These are phyloP conservation scores for Cirrhinus mrigala DNA, from an alignment of 2,797 vertebrate genomes.

Conservation along the genomic window DNA sequence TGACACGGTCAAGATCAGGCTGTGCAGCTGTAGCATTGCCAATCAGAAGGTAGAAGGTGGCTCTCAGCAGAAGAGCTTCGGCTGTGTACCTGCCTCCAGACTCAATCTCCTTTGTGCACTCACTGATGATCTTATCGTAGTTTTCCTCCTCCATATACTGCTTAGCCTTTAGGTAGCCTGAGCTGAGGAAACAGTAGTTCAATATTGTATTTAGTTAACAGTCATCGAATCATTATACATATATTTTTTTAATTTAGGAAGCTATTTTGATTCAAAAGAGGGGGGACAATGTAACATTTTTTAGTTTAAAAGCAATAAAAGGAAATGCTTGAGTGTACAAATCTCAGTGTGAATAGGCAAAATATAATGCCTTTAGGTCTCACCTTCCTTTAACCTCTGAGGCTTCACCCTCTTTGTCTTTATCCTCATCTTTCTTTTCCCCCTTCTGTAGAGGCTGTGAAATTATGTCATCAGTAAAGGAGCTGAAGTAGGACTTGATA, in stretches of 20 bases:
- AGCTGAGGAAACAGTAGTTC: slow-evolving; percentile 75
- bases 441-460: slow-evolving; percentile 95
- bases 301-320: not conserved
- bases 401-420: slow-evolving; percentile 97
- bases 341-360: not conserved
- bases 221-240: not conserved
- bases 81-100: slow-evolving; percentile 89
- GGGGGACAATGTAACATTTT: not conserved
- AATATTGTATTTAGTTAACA: not conserved
- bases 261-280: not conserved
- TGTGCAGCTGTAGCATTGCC: slow-evolving; percentile 93
- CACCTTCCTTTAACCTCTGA: slow-evolving; percentile 93
- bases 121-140: slow-evolving; percentile 99
- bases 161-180: slow-evolving; percentile 96
- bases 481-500: slow-evolving; percentile 99
- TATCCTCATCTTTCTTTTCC: slow-evolving; percentile 98
- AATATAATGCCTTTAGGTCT: slow-evolving; percentile 41
- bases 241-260: not conserved
- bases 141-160: slow-evolving; percentile 99
- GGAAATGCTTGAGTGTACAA: not conserved
- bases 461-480: slow-evolving; percentile 98
- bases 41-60: slow-evolving; percentile 98
- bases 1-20: slow-evolving; percentile 94
- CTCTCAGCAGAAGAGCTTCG: slow-evolving; percentile 93
- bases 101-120: slow-evolving; percentile 98